A percentile compares a stretch with the other conserved stretches of the same genome.
phyloP scores from a whole-genome alignment of 2,113 vertebrate genomes.

The Paradoxurus hermaphroditus region DNA sequence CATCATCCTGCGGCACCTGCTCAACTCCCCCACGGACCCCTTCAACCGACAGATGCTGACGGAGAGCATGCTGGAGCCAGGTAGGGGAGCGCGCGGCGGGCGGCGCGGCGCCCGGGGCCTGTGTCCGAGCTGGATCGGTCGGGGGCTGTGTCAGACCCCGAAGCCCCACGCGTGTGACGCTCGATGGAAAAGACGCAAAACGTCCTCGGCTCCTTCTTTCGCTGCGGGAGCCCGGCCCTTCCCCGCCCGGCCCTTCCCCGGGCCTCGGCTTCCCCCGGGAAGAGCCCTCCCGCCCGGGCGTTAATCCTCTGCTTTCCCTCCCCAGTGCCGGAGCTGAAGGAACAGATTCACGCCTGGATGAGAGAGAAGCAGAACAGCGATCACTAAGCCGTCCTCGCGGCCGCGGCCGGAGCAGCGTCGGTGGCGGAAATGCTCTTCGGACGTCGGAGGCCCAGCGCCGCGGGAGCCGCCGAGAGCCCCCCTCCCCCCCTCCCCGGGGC shows the following conservation, averaged over 20 bases:
- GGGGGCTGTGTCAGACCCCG: neutral
- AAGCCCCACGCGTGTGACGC: neutral
- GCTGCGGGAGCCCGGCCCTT: neutral
- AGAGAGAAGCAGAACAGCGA: conserved; percentile 93
- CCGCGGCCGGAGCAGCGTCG: conserved; percentile 25
- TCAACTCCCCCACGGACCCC: conserved; percentile 98
- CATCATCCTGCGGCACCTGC: conserved; percentile 95
- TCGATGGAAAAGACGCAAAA: neutral
- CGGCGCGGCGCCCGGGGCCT: rapidly evolving
- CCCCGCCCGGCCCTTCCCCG: neutral
- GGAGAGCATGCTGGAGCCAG: conserved; percentile 98
- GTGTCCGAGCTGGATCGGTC: rapidly evolving
- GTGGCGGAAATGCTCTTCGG: neutral
- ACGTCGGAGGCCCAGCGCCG: conserved; percentile 21
- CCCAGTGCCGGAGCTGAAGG: conserved; percentile 96
- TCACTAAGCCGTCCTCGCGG: conserved; percentile 75
- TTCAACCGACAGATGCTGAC: conserved; percentile 98
- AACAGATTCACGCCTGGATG: conserved; percentile 98
- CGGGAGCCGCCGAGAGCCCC: conserved; percentile 27
- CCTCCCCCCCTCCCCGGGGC: neutral
- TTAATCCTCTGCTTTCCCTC: neutral
- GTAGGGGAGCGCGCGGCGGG: conserved; percentile 73
- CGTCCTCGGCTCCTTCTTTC: neutral
- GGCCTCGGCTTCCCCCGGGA: neutral
- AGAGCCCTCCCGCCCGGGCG: neutral